phyloP scores from a whole-genome alignment of 2,113 vertebrate genomes.

The Fregetta grallaria region DNA sequence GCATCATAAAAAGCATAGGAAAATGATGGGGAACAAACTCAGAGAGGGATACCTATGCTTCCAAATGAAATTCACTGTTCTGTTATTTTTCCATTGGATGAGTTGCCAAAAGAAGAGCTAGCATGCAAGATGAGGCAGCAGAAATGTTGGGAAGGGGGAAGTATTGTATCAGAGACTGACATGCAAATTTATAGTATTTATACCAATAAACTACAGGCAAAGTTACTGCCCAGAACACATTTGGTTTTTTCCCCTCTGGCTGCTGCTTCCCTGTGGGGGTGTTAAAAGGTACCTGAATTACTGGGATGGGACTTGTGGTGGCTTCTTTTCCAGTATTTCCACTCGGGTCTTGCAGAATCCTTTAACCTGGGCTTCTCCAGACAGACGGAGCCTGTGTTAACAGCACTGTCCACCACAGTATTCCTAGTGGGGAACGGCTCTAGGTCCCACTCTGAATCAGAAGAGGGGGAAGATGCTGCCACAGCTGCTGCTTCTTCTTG shows the following conservation, averaged over 20 bases:
- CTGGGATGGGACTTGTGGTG: slow-evolving; percentile 63
- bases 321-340: slow-evolving; percentile 82
- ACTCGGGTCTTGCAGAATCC: slow-evolving; percentile 41
- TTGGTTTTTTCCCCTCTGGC: background rate
- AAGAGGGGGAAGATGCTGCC: slow-evolving; percentile 2
- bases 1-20: background rate
- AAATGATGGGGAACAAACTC: background rate
- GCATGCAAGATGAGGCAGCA: background rate
- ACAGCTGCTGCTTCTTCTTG: background rate
- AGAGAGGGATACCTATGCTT: background rate
- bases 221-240: background rate
- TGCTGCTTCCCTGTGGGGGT: background rate
- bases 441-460: slow-evolving; percentile 24
- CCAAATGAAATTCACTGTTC: background rate
- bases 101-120: background rate
- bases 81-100: background rate
- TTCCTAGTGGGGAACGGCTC: background rate
- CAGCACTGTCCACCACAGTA: slow-evolving; percentile 36
- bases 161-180: background rate
- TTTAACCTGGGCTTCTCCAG: slow-evolving; percentile 18
- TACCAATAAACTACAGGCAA: background rate
- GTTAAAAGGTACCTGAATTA: slow-evolving; percentile 74
- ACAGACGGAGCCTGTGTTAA: slow-evolving; percentile 51
- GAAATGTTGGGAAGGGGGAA: background rate
- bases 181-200: background rate